phyloP scores from a whole-genome alignment of 2,888 invertebrate genomes.

The Cephalotes varians region DNA sequence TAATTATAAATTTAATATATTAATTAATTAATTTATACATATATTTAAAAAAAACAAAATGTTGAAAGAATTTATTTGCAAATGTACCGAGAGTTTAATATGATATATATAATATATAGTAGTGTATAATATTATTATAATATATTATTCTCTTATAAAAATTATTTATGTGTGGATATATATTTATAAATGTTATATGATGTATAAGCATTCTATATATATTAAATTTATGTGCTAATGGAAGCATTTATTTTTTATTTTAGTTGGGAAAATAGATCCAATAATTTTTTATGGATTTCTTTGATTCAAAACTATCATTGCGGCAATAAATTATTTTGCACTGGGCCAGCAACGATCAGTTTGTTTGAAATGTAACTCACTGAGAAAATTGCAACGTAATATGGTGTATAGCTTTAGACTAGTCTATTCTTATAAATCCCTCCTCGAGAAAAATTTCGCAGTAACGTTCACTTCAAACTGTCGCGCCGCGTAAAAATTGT shows the following conservation, averaged over 20 bases:
- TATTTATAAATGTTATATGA: neutral
- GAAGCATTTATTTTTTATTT: neutral
- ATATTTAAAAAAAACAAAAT: neutral
- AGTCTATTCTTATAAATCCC: slow-evolving; percentile 1
- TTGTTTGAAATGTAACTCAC: slow-evolving; percentile 26
- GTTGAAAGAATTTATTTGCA: neutral
- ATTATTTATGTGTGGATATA: neutral
- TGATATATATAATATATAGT: neutral
- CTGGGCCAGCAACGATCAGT: neutral
- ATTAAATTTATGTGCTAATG: neutral
- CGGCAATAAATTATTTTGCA: slow-evolving; percentile 10
- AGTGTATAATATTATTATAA: neutral
- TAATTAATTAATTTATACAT: neutral
- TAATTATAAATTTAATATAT: slow-evolving; percentile 9
- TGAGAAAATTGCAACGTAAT: slow-evolving; percentile 23
- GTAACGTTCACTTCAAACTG: slow-evolving; percentile 15
- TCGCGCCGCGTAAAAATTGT: slow-evolving; percentile 55
- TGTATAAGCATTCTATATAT: neutral
- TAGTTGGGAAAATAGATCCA: neutral
- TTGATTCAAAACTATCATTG: neutral
- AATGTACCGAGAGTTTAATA: neutral
- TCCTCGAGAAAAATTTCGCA: neutral
- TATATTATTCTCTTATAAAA: neutral
- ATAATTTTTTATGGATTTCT: neutral
- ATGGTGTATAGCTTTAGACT: neutral